phyloP scores from a whole-genome alignment of 2,888 invertebrate species.

The Lamellibrachia columna region DNA sequence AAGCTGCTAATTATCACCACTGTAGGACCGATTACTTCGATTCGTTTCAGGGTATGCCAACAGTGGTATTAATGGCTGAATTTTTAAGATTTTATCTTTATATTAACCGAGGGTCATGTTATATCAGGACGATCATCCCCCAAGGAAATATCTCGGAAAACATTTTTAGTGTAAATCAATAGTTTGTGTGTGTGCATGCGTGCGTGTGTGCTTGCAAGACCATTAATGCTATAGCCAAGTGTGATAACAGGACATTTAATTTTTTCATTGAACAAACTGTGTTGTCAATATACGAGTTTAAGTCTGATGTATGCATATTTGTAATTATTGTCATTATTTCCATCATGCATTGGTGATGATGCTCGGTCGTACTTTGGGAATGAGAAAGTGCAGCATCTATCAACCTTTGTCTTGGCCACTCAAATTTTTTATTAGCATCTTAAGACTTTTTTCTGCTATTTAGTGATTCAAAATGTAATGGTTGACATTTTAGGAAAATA shows the following conservation, averaged over 20 bases:
- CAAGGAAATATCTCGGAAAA: too few species aligned
- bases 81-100: not conserved
- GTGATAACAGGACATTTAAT: not conserved
- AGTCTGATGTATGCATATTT: not conserved
- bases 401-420: not conserved
- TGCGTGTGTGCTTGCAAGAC: not conserved
- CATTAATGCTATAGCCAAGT: not conserved
- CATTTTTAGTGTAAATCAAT: too few species aligned
- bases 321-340: too few species aligned
- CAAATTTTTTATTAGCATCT: not conserved
- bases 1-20: not conserved
- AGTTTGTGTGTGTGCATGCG: too few species aligned
- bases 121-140: not conserved
- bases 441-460: not conserved
- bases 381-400: not conserved
- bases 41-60: not conserved
- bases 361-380: too few species aligned
- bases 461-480: not conserved
- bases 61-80: not conserved
- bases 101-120: not conserved
- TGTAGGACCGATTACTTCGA: not conserved
- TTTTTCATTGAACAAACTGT: not conserved
- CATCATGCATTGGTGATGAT: too few species aligned
- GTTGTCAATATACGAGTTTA: not conserved
- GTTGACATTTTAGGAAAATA: not conserved